A percentile compares a stretch with the other conserved stretches of the same genome.
phyloP scores from a whole-genome alignment of 1,140 invertebrate species.

The Nasonia longicornis region DNA sequence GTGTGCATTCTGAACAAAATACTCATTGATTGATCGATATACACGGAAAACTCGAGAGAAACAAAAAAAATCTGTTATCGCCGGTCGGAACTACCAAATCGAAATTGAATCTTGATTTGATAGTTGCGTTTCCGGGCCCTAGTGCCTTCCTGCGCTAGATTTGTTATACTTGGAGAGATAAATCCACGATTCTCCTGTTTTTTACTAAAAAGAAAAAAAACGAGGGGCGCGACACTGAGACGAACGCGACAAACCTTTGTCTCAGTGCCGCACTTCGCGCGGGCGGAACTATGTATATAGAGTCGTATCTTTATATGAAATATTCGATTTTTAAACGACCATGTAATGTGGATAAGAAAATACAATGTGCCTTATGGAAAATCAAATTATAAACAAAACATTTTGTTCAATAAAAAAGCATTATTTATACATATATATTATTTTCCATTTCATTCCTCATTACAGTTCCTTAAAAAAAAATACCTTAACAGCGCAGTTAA shows the following conservation, averaged over 20 bases:
- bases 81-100: constrained; percentile 42
- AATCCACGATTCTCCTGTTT: constrained; percentile 25
- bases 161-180: constrained; percentile 33
- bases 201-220: constrained; percentile 21
- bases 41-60: background rate
- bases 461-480: constrained; percentile 23
- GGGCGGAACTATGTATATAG: constrained; percentile 56
- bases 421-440: constrained; percentile 53
- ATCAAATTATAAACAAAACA: constrained; percentile 48
- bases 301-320: constrained; percentile 55
- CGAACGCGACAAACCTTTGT: constrained; percentile 25
- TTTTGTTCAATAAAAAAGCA: constrained; percentile 53
- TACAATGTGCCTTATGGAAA: constrained; percentile 51
- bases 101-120: constrained; percentile 39
- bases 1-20: constrained; percentile 36
- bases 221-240: constrained; percentile 19
- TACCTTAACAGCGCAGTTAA: constrained; percentile 24
- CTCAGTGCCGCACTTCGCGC: constrained; percentile 27
- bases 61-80: constrained; percentile 21
- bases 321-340: constrained; percentile 34
- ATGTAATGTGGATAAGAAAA: constrained; percentile 45
- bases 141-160: constrained; percentile 21
- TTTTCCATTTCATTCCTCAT: constrained; percentile 18
- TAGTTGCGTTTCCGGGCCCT: constrained; percentile 28
- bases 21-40: constrained; percentile 34